Conservation (phyloP, 2,888 invertebrate genomes). For the Himalopsyche japonica region DNA sequence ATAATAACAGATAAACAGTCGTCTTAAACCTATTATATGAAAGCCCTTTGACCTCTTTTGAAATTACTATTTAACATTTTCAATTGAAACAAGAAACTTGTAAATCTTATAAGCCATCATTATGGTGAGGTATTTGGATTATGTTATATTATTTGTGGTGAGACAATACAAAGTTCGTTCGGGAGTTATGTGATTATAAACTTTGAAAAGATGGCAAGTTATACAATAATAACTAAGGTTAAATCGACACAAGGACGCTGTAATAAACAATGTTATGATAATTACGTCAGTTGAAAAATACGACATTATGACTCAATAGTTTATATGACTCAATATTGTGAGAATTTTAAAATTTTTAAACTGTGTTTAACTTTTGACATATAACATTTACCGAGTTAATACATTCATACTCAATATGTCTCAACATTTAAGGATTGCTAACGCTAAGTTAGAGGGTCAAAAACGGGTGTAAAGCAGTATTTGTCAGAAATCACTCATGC, state of each 20-base stretch:
- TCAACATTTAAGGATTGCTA: too few relatives aligned
- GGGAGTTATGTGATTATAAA: background rate
- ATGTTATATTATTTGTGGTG: background rate
- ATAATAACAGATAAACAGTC: background rate
- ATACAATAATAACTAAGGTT: background rate
- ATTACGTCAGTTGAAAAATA: background rate
- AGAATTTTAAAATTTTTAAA: too few relatives aligned
- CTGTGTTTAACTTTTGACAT: too few relatives aligned
- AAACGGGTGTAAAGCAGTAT: too few relatives aligned
- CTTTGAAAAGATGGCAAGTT: background rate
- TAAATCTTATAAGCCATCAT: background rate
- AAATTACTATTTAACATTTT: background rate
- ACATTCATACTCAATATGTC: too few relatives aligned
- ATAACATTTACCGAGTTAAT: too few relatives aligned
- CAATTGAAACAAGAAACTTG: background rate
- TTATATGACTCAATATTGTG: too few relatives aligned
- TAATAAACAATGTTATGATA: background rate
- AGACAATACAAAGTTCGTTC: background rate
- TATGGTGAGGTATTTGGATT: background rate
- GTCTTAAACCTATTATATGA: background rate
- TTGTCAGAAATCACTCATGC: too few relatives aligned
- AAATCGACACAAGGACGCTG: background rate
- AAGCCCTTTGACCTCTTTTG: background rate
- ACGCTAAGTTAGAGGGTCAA: too few relatives aligned
- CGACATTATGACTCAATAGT: background rate